Conservation (phyloP, 2,797 vertebrate species). For the Periparus ater region DNA sequence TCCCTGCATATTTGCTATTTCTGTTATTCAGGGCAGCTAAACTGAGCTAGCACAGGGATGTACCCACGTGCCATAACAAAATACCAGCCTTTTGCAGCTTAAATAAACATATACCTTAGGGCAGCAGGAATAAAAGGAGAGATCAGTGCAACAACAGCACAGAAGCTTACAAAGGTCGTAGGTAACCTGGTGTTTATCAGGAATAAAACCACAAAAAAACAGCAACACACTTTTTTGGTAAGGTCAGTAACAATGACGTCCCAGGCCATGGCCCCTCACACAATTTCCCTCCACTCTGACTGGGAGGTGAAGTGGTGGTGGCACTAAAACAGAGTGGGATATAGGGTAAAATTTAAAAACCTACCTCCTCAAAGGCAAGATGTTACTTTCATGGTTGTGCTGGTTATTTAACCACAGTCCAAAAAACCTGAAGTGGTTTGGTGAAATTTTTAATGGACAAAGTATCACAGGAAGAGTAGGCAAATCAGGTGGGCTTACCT, state of each 20-base stretch:
- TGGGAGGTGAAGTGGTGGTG: neutral
- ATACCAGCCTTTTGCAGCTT: neutral
- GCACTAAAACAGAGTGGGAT: neutral
- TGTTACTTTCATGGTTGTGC: neutral
- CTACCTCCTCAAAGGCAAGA: neutral
- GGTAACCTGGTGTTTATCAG: neutral
- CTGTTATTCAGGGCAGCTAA: neutral
- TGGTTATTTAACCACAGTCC: neutral
- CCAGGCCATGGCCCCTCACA: neutral
- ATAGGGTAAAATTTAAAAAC: neutral
- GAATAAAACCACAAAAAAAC: neutral
- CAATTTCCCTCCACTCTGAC: accelerated
- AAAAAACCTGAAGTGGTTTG: neutral
- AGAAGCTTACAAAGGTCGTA: neutral
- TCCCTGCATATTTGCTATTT: neutral
- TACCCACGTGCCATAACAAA: neutral
- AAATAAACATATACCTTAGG: neutral
- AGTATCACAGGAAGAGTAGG: neutral
- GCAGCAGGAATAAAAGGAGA: neutral
- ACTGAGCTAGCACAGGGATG: neutral
- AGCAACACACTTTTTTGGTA: neutral
- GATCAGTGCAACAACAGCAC: neutral
- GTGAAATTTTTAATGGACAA: neutral
- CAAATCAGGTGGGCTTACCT: neutral
- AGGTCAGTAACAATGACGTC: neutral